Conservation (phyloP, 2,888 invertebrate species). For the Osmoderma eremita region DNA sequence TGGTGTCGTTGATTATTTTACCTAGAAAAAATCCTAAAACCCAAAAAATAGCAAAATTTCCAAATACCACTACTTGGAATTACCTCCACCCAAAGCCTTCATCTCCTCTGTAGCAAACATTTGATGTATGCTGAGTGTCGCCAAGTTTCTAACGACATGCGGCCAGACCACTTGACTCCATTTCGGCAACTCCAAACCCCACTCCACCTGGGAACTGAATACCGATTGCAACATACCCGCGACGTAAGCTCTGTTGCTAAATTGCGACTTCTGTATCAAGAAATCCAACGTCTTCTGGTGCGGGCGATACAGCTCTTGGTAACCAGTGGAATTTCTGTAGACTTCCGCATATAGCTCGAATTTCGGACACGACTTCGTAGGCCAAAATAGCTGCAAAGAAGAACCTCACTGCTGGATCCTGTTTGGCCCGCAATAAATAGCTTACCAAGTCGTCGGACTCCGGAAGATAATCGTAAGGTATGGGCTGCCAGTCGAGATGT, state of each 20-base stretch:
- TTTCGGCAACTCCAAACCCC: conserved; percentile 58
- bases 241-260: too few species aligned
- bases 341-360: too few species aligned
- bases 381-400: too few species aligned
- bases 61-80: not conserved
- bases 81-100: conserved; percentile 51
- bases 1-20: conserved; percentile 37
- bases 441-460: too few species aligned
- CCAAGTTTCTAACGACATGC: conserved; percentile 55
- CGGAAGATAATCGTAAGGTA: conserved; percentile 17
- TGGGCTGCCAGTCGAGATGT: conserved; percentile 5
- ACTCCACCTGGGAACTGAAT: conserved; percentile 49
- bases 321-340: too few species aligned
- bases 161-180: conserved; percentile 61
- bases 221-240: conserved; percentile 18
- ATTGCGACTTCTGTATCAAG: too few species aligned
- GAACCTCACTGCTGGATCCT: too few species aligned
- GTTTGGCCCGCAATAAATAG: too few species aligned
- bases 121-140: conserved; percentile 57
- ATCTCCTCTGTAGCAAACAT: conserved; percentile 55
- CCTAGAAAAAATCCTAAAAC: conserved; percentile 33
- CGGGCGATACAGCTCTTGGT: too few species aligned
- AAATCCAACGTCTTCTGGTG: too few species aligned
- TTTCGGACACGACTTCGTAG: too few species aligned
- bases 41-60: not conserved